A percentile compares a stretch with the other conserved stretches of the same genome.
These are phyloP conservation scores for Hirtodrosophila trivittata DNA, from an alignment of 2,888 invertebrate genomes.

Conservation along the genomic window DNA sequence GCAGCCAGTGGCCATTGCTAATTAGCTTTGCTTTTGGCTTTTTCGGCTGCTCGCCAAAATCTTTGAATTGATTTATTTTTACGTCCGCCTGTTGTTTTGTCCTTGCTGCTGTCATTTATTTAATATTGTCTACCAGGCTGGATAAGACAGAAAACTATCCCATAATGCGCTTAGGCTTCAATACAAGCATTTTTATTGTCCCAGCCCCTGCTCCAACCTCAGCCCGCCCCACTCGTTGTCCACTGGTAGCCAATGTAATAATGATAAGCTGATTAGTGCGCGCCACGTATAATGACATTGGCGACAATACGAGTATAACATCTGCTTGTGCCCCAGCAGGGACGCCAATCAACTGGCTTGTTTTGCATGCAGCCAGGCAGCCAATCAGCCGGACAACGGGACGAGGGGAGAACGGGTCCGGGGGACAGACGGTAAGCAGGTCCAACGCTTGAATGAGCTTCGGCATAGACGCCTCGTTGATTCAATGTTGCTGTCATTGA, in stretches of 20 bases:
- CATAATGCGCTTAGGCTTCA: slow-evolving; percentile 48
- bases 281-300: slow-evolving; percentile 65
- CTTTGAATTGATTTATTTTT: slow-evolving; percentile 58
- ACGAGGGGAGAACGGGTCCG: too few relatives aligned
- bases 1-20: slow-evolving; percentile 31
- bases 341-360: slow-evolving; percentile 22
- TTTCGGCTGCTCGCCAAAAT: slow-evolving; percentile 32
- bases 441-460: background rate
- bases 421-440: background rate
- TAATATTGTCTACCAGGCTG: slow-evolving; percentile 6
- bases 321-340: slow-evolving; percentile 15
- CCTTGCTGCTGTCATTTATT: slow-evolving; percentile 4
- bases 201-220: background rate
- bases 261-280: slow-evolving; percentile 74
- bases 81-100: slow-evolving; percentile 27
- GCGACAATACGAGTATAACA: slow-evolving; percentile 48
- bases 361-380: slow-evolving; percentile 36
- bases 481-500: slow-evolving; percentile 45
- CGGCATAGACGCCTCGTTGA: slow-evolving; percentile 17
- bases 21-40: slow-evolving; percentile 50
- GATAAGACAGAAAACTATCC: slow-evolving; percentile 24
- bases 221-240: background rate
- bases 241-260: slow-evolving; percentile 51
- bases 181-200: slow-evolving; percentile 21
- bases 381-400: background rate